These are phyloP conservation scores for Leptosomus discolor DNA, from an alignment of 2,113 vertebrate species.

Conservation along the genomic window DNA sequence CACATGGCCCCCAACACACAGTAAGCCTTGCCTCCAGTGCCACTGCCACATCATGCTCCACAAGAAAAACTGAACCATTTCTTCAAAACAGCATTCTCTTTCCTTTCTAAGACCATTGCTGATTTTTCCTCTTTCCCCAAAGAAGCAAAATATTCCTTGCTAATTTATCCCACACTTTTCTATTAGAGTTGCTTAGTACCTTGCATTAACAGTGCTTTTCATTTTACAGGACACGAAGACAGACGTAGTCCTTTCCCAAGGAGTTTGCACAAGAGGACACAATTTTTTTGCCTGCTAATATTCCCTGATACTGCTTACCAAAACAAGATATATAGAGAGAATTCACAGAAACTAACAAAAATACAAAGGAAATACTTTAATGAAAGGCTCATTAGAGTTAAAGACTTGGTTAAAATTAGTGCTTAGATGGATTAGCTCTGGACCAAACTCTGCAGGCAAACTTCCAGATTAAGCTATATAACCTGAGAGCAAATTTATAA, in stretches of 20 bases:
- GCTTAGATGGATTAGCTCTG: neutral
- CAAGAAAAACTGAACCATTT: neutral
- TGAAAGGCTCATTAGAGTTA: neutral
- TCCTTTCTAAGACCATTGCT: neutral
- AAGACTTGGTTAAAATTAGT: neutral
- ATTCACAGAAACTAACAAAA: neutral
- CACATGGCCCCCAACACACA: rapidly evolving
- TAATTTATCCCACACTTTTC: neutral
- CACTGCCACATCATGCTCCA: neutral
- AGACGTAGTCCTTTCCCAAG: neutral
- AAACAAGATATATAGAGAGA: neutral
- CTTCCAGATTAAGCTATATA: neutral
- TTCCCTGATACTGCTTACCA: neutral
- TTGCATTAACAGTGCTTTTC: neutral
- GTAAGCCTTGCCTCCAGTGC: neutral
- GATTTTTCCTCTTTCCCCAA: neutral
- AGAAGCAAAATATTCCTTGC: neutral
- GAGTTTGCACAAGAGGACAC: neutral
- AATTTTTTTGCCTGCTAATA: neutral
- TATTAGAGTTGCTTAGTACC: neutral
- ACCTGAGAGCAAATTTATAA: neutral
- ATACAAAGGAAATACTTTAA: neutral
- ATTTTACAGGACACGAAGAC: neutral
- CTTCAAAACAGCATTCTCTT: neutral
- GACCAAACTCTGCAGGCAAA: neutral